A percentile compares a stretch with the other conserved stretches of the same genome.
phyloP scores from a whole-genome alignment of 2,797 vertebrate genomes.

The Phoebastria nigripes region DNA sequence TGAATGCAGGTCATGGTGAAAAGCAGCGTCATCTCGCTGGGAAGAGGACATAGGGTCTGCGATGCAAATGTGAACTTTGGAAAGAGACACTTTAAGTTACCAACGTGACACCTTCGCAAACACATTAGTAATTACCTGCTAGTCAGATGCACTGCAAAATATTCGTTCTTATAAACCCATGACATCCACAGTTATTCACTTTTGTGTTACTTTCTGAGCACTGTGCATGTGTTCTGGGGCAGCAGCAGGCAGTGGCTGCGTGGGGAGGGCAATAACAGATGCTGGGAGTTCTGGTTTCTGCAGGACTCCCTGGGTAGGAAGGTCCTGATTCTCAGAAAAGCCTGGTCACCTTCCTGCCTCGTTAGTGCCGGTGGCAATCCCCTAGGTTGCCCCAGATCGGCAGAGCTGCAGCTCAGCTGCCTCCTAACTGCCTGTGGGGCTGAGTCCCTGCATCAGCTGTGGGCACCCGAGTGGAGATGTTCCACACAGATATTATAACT shows the following conservation, averaged over 20 bases:
- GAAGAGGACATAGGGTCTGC: background rate
- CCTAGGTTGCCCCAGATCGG: accelerated
- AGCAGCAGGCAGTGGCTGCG: accelerated
- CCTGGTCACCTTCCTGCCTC: background rate
- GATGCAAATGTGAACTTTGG: background rate
- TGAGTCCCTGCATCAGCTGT: background rate
- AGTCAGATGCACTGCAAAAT: background rate
- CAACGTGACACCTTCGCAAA: background rate
- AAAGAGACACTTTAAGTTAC: background rate
- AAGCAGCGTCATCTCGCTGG: accelerated
- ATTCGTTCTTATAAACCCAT: background rate
- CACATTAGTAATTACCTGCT: background rate
- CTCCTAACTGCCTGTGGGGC: background rate
- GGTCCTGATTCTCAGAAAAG: background rate
- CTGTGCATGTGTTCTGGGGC: accelerated
- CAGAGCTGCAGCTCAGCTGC: background rate
- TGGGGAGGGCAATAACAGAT: background rate
- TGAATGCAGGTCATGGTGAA: background rate
- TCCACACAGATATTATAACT: background rate
- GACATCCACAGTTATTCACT: background rate
- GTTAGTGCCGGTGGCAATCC: background rate
- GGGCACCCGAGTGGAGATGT: background rate
- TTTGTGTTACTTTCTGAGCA: background rate
- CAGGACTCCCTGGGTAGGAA: background rate
- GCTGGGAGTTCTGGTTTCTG: background rate